Evolutionary conservation across 2,797 vertebrate species (phyloP).

Genomic region (Centroberyx gerrardi): DNA sequence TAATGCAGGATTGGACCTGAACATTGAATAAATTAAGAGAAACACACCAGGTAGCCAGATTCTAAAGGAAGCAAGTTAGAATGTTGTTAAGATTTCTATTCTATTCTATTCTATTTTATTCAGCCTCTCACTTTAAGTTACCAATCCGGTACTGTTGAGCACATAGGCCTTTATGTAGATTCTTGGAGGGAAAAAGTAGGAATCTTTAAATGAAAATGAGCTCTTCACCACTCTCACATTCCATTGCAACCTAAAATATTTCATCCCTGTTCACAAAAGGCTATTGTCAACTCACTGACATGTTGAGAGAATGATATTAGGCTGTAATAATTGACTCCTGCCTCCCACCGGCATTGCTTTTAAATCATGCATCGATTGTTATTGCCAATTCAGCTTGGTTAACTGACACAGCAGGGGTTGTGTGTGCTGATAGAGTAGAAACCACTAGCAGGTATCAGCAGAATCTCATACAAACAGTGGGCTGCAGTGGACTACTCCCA

Average conservation of each 20-base stretch:
- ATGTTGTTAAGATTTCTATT: no score
- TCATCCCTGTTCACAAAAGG: background rate
- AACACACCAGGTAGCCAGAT: background rate
- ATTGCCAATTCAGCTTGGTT: slow-evolving; percentile 42
- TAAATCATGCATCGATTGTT: slow-evolving; percentile 22
- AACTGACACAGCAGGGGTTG: slow-evolving; percentile 28
- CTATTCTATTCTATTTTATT: no score
- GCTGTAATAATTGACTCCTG: no score
- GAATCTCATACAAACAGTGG: slow-evolving; percentile 2
- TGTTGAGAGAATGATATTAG: background rate
- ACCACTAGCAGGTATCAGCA: slow-evolving; percentile 41
- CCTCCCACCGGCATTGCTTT: background rate
- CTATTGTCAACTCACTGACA: background rate
- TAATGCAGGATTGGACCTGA: slow-evolving; percentile 3
- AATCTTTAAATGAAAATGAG: no score
- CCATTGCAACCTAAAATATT: no score
- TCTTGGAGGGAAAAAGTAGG: background rate
- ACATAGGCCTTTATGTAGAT: background rate
- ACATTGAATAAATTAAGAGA: slow-evolving; percentile 27
- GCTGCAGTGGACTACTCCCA: slow-evolving; percentile 21
- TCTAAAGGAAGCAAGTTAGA: no score
- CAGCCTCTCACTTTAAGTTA: no score
- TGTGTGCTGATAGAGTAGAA: slow-evolving; percentile 13
- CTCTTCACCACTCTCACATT: no score
- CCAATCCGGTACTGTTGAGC: background rate